phyloP scores from a whole-genome alignment of 1,140 invertebrate genomes.

The Plectrocnemia conspersa region DNA sequence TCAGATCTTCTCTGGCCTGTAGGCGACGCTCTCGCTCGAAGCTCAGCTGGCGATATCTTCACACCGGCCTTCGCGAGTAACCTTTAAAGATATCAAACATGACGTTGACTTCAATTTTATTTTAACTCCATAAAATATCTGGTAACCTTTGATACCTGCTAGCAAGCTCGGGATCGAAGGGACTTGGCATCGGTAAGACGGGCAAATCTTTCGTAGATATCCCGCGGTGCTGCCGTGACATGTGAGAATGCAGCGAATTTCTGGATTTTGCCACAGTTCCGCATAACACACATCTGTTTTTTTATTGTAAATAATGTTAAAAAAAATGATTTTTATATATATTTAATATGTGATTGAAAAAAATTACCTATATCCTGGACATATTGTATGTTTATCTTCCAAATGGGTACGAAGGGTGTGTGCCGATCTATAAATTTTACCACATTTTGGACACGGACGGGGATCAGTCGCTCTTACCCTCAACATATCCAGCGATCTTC shows the following conservation, averaged over 20 bases:
- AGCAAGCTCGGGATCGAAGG: slow-evolving; percentile 83
- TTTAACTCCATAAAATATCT: not conserved
- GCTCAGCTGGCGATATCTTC: slow-evolving; percentile 76
- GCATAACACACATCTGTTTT: slow-evolving; percentile 75
- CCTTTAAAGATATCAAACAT: slow-evolving; percentile 39
- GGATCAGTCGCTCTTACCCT: slow-evolving; percentile 86
- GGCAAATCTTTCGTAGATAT: slow-evolving; percentile 89
- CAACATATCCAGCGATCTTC: slow-evolving; percentile 74
- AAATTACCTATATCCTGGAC: slow-evolving; percentile 69
- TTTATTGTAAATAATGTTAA: slow-evolving; percentile 1
- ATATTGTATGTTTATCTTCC: slow-evolving; percentile 89
- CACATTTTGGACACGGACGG: slow-evolving; percentile 85
- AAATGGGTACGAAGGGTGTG: slow-evolving; percentile 85
- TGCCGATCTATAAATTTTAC: slow-evolving; percentile 87
- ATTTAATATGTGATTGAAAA: not conserved
- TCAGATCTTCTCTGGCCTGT: slow-evolving; percentile 75
- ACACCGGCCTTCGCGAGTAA: slow-evolving; percentile 81
- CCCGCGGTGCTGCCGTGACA: slow-evolving; percentile 85
- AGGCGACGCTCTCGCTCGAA: slow-evolving; percentile 74
- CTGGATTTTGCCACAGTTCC: slow-evolving; percentile 87
- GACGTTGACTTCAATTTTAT: slow-evolving; percentile 3
- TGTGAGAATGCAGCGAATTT: slow-evolving; percentile 87
- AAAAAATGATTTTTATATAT: not conserved
- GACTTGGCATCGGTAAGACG: slow-evolving; percentile 83
- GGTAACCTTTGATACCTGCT: slow-evolving; percentile 51